Percentiles rank a stretch among this genome's conserved stretches.
phyloP scores from a whole-genome alignment of 2,888 invertebrate genomes.

The Liodrosophila aerea region DNA sequence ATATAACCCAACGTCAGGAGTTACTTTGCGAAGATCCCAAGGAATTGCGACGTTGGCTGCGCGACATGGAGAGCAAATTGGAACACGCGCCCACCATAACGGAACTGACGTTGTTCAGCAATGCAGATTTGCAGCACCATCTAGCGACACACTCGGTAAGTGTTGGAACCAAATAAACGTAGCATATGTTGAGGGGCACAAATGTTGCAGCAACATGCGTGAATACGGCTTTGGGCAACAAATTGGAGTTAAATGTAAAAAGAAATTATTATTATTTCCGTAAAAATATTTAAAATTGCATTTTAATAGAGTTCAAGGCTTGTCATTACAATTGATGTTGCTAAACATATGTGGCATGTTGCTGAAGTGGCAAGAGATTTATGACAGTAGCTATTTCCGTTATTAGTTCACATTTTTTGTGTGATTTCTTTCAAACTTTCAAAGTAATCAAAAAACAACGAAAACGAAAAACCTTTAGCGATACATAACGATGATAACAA shows the following conservation, averaged over 20 bases:
- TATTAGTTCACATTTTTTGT: too few relatives aligned
- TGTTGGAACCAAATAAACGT: conserved; percentile 41
- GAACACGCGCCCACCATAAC: conserved; percentile 87
- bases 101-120: conserved; percentile 87
- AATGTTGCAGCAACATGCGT: conserved; percentile 42
- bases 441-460: conserved; percentile 7
- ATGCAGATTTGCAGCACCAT: conserved; percentile 89
- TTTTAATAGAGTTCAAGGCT: too few relatives aligned
- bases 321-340: too few relatives aligned
- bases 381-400: neutral
- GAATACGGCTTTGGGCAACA: neutral
- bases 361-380: too few relatives aligned
- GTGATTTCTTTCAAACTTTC: conserved; percentile 28
- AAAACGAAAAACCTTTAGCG: conserved; percentile 14
- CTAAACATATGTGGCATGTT: neutral
- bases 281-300: too few relatives aligned
- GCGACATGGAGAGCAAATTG: conserved; percentile 91
- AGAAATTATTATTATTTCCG: too few relatives aligned
- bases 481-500: conserved; percentile 40
- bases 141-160: conserved; percentile 93
- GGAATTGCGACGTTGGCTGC: conserved; percentile 91
- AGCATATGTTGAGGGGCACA: conserved; percentile 12
- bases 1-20: conserved; percentile 77
- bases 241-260: neutral
- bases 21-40: conserved; percentile 81